These are phyloP conservation scores for Rapana venosa DNA, from an alignment of 2,888 invertebrate genomes.

Conservation along the genomic window DNA sequence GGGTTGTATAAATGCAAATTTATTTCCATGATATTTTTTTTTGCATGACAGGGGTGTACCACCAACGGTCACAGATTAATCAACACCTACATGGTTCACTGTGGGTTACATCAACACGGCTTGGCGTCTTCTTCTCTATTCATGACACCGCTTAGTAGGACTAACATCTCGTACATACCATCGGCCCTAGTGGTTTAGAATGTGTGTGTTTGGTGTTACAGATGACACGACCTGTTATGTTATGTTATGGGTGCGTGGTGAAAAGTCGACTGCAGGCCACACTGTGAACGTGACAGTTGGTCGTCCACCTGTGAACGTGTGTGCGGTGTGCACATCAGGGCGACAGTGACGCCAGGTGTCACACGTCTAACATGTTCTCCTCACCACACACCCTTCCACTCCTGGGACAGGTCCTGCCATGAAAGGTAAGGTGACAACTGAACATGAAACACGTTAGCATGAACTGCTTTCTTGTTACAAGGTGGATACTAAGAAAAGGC, in stretches of 20 bases:
- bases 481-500: no score
- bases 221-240: neutral
- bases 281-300: no score
- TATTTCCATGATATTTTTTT: slow-evolving; percentile 14
- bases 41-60: neutral
- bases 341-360: no score
- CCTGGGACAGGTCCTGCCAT: no score
- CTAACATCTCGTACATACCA: neutral
- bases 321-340: no score
- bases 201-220: neutral
- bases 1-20: neutral
- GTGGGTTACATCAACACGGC: neutral
- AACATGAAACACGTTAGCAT: no score
- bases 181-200: neutral
- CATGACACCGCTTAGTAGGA: neutral
- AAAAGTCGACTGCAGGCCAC: neutral
- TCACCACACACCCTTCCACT: no score
- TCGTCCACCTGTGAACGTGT: no score
- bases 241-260: neutral
- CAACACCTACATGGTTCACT: neutral
- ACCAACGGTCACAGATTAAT: neutral
- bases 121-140: neutral
- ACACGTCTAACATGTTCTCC: no score
- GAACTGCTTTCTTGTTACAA: no score
- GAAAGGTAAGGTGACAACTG: no score